Evolutionary conservation across 2,888 invertebrate genomes (phyloP).

Genomic region (Cryptophagus acutangulus): DNA sequence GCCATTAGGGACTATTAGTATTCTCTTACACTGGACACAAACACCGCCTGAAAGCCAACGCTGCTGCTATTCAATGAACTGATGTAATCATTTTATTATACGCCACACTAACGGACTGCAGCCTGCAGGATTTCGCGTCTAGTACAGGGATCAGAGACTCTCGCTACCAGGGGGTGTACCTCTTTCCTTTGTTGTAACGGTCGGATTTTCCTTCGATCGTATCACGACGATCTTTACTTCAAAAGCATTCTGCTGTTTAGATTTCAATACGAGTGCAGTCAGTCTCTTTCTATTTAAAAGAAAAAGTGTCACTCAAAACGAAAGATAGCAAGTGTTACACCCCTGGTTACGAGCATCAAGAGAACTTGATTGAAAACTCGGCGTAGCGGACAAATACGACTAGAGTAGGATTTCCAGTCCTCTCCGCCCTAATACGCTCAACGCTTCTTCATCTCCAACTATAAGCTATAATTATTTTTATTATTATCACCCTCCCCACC

Average conservation of each 20-base stretch:
- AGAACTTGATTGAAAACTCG: constrained; percentile 47
- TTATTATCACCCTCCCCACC: no score
- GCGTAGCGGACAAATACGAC: constrained; percentile 46
- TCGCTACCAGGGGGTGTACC: constrained; percentile 30
- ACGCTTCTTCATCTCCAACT: constrained; percentile 32
- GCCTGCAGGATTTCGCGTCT: constrained; percentile 35
- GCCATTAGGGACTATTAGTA: constrained; percentile 39
- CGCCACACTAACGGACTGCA: constrained; percentile 34
- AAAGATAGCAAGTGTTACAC: constrained; percentile 33
- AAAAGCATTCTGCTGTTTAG: constrained; percentile 36
- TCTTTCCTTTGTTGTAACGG: constrained; percentile 31
- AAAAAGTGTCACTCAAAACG: constrained; percentile 34
- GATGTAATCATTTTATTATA: constrained; percentile 43
- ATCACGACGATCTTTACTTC: constrained; percentile 34
- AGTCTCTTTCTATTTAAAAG: constrained; percentile 31
- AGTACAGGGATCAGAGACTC: constrained; percentile 33
- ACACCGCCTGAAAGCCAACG: constrained; percentile 33
- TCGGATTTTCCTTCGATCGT: constrained; percentile 31
- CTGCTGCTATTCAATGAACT: constrained; percentile 42
- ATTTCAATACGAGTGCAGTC: constrained; percentile 32
- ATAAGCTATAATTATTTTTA: constrained; percentile 25
- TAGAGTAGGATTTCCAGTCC: constrained; percentile 43
- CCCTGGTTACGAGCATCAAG: constrained; percentile 42
- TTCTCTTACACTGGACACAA: constrained; percentile 25
- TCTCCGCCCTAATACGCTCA: constrained; percentile 40